Conservation (phyloP, 2,113 vertebrate genomes). For the Ginglymostoma cirratum region DNA sequence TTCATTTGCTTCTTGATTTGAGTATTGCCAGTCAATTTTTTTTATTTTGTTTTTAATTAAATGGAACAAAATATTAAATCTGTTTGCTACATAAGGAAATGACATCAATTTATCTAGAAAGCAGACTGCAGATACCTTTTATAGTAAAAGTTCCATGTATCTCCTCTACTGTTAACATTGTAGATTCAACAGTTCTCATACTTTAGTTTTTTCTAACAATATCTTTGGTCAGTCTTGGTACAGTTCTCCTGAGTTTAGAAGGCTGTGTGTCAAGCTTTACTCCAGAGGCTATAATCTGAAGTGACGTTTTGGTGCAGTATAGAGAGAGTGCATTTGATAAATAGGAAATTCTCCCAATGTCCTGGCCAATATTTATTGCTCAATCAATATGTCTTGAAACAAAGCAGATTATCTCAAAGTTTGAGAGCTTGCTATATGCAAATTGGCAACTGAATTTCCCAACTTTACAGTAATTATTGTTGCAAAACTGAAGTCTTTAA, state of each 20-base stretch:
- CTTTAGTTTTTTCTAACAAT: not conserved
- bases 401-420: not conserved
- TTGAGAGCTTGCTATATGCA: not conserved
- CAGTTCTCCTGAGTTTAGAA: not conserved
- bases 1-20: not conserved
- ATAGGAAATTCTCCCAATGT: not conserved
- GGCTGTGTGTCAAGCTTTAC: not conserved
- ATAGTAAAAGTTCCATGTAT: not conserved
- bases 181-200: not conserved
- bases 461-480: not conserved
- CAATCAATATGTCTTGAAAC: not conserved
- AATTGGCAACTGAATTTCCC: not conserved
- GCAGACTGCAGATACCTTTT: not conserved
- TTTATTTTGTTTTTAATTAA: not conserved
- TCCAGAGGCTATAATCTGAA: no score
- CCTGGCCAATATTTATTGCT: not conserved
- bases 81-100: not conserved
- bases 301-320: no score
- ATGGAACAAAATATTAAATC: not conserved
- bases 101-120: not conserved
- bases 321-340: not conserved
- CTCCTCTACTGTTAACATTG: not conserved
- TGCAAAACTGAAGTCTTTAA: not conserved
- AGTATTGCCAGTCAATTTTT: not conserved
- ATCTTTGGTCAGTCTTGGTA: not conserved